These are phyloP conservation scores for Hermaeophaga mercurialis DNA, from an alignment of 2,888 invertebrate species.

Conservation along the genomic window DNA sequence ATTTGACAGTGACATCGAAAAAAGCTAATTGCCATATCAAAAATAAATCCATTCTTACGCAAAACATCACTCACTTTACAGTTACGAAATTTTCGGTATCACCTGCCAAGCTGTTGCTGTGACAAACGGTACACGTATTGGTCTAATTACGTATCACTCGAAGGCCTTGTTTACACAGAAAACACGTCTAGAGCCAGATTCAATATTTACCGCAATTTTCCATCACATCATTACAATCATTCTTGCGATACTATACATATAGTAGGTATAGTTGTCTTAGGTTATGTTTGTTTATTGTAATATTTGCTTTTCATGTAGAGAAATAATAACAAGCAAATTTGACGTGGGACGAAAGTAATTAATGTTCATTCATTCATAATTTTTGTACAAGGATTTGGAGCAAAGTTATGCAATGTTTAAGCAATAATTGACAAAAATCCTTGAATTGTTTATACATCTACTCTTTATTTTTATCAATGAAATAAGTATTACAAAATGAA, in stretches of 20 bases:
- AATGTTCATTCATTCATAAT: too few relatives aligned
- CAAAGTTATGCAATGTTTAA: too few relatives aligned
- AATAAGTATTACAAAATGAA: too few relatives aligned
- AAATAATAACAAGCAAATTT: conserved; percentile 13
- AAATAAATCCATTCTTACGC: too few relatives aligned
- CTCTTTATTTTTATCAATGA: too few relatives aligned
- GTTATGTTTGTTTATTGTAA: conserved; percentile 17
- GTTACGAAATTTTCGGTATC: neutral
- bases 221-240: neutral
- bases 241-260: neutral
- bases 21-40: too few relatives aligned
- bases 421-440: too few relatives aligned
- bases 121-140: neutral
- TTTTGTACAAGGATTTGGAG: too few relatives aligned
- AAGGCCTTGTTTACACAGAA: conserved; percentile 54
- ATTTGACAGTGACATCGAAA: too few relatives aligned
- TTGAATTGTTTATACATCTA: too few relatives aligned
- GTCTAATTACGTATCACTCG: conserved; percentile 52
- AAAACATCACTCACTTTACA: too few relatives aligned
- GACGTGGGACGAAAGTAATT: too few relatives aligned
- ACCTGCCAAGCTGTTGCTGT: neutral
- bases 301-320: conserved; percentile 15
- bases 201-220: conserved; percentile 44
- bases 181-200: conserved; percentile 55
- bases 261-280: conserved; percentile 11